Conservation (phyloP, 2,888 invertebrate genomes). For the Crematogaster levior region DNA sequence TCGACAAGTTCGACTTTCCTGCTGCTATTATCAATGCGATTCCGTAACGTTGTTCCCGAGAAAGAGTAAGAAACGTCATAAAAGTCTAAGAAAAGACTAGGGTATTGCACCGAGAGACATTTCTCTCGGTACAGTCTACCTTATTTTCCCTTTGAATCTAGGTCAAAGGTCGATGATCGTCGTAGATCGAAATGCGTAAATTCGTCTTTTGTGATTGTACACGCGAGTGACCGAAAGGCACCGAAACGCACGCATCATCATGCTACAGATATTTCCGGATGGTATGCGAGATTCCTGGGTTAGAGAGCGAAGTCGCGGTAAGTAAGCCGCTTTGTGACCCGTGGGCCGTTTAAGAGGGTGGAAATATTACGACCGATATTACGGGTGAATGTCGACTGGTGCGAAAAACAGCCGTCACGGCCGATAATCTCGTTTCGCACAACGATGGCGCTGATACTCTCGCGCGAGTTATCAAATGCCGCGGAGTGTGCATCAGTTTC, state of each 20-base stretch:
- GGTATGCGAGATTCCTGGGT: conserved; percentile 73
- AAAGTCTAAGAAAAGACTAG: not conserved
- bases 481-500: not conserved
- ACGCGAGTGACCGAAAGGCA: conserved; percentile 10
- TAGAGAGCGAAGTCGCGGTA: conserved; percentile 71
- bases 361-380: conserved; percentile 76
- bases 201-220: not conserved
- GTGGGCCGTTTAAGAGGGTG: conserved; percentile 75
- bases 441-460: conserved; percentile 20
- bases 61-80: not conserved
- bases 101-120: not conserved
- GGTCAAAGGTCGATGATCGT: conserved; percentile 22
- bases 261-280: conserved; percentile 67
- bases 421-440: conserved; percentile 73
- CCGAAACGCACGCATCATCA: conserved; percentile 6
- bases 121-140: not conserved
- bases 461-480: not conserved
- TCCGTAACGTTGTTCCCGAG: conserved; percentile 6
- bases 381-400: conserved; percentile 71
- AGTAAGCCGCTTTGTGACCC: conserved; percentile 76
- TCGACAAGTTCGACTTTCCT: conserved; percentile 11
- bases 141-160: not conserved
- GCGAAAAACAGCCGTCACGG: conserved; percentile 73
- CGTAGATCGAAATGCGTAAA: not conserved
- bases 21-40: not conserved